Conservation (phyloP, 2,797 vertebrate genomes). For the Gymnothorax reevesii region DNA sequence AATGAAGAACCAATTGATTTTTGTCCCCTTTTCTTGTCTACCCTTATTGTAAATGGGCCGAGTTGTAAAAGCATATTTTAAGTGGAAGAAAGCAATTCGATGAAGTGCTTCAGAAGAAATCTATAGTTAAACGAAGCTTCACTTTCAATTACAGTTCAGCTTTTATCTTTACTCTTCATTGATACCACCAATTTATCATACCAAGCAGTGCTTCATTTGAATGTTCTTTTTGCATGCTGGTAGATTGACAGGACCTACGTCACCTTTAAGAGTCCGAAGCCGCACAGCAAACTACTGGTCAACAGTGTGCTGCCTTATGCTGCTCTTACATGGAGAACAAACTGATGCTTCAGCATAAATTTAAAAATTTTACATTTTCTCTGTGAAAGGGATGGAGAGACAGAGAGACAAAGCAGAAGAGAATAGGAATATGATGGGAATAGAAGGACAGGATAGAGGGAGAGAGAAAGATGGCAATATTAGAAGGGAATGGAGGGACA, state of each 20-base stretch:
- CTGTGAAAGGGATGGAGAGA: too few species aligned
- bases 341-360: neutral
- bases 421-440: too few species aligned
- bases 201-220: constrained; percentile 65
- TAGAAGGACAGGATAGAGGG: too few species aligned
- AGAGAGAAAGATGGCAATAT: too few species aligned
- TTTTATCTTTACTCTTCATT: constrained; percentile 72
- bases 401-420: too few species aligned
- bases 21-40: constrained; percentile 29
- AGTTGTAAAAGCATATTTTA: constrained; percentile 65
- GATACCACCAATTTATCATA: constrained; percentile 72
- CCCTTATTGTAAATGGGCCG: constrained; percentile 60
- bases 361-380: neutral
- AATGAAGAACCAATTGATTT: constrained; percentile 61
- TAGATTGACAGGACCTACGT: constrained; percentile 4
- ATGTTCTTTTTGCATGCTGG: constrained; percentile 42
- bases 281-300: neutral
- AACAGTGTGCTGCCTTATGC: neutral
- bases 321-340: neutral
- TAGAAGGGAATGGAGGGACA: too few species aligned
- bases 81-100: constrained; percentile 67
- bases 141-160: constrained; percentile 73
- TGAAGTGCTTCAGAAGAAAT: constrained; percentile 73
- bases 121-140: constrained; percentile 77
- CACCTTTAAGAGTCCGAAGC: neutral